These are phyloP conservation scores for Achlya flavicornis DNA, from an alignment of 2,888 invertebrate genomes.

Conservation along the genomic window DNA sequence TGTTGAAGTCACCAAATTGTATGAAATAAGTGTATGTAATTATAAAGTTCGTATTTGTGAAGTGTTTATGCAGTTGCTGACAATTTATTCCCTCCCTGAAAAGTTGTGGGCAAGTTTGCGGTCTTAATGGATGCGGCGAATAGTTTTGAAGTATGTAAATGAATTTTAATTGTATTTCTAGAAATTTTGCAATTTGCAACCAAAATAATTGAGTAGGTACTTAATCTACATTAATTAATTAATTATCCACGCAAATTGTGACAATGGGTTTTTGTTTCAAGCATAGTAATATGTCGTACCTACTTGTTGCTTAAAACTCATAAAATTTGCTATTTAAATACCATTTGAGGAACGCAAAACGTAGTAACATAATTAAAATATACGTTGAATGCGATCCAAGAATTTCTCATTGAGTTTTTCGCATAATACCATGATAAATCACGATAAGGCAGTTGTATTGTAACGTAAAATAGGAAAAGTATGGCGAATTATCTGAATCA, in stretches of 20 bases:
- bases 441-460: background rate
- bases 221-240: constrained; percentile 2
- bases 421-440: background rate
- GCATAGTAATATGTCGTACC: no score
- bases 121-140: background rate
- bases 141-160: constrained; percentile 4
- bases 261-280: background rate
- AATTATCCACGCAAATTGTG: background rate
- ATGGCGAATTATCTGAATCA: background rate
- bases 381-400: background rate
- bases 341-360: background rate
- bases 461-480: background rate
- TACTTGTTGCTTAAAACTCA: background rate
- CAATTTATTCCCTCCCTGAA: background rate
- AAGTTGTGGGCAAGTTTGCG: background rate
- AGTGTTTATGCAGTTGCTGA: background rate
- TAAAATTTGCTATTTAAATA: background rate
- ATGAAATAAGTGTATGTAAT: background rate
- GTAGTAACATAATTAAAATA: background rate
- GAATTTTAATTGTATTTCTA: background rate
- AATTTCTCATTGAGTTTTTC: background rate
- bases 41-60: background rate
- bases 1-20: background rate
- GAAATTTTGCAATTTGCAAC: background rate
- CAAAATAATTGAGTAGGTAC: background rate